Evolutionary conservation across 2,797 vertebrate genomes (phyloP).

Genomic region (Spondyliosoma cantharus): DNA sequence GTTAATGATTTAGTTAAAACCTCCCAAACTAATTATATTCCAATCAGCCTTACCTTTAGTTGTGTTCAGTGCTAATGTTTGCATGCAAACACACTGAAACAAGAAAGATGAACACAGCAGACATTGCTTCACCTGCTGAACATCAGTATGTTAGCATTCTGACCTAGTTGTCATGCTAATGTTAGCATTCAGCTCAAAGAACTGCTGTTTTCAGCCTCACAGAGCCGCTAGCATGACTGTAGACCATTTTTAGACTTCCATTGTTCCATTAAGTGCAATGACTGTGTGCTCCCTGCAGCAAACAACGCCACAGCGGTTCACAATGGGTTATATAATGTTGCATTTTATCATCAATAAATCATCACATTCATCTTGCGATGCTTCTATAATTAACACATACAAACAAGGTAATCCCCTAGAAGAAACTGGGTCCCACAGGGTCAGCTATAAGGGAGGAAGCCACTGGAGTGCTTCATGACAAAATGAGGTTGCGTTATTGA

Average conservation of each 20-base stretch:
- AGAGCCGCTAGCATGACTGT: not conserved
- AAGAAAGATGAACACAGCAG: not conserved
- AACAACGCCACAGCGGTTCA: constrained; percentile 7
- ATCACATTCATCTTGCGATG: constrained; percentile 13
- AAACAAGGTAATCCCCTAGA: constrained; percentile 16
- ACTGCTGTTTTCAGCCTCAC: too few relatives aligned
- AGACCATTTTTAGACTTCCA: not conserved
- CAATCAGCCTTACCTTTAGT: not conserved
- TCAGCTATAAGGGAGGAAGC: not conserved
- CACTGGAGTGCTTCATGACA: not conserved
- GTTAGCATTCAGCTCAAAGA: not conserved
- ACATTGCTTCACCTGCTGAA: not conserved
- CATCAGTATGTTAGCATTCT: not conserved
- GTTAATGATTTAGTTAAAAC: not conserved
- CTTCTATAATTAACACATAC: constrained; percentile 34
- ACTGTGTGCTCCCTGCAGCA: constrained; percentile 2
- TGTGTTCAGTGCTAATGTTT: not conserved
- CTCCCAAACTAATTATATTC: not conserved
- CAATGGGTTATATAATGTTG: constrained; percentile 19
- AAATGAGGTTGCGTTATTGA: not conserved
- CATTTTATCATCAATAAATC: constrained; percentile 47
- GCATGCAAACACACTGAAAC: not conserved
- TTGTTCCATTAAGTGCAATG: constrained; percentile 12
- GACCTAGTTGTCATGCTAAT: not conserved
- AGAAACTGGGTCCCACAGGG: not conserved